These are phyloP conservation scores for Argyrosomus japonicus DNA, from an alignment of 2,113 vertebrate genomes.

Conservation along the genomic window DNA sequence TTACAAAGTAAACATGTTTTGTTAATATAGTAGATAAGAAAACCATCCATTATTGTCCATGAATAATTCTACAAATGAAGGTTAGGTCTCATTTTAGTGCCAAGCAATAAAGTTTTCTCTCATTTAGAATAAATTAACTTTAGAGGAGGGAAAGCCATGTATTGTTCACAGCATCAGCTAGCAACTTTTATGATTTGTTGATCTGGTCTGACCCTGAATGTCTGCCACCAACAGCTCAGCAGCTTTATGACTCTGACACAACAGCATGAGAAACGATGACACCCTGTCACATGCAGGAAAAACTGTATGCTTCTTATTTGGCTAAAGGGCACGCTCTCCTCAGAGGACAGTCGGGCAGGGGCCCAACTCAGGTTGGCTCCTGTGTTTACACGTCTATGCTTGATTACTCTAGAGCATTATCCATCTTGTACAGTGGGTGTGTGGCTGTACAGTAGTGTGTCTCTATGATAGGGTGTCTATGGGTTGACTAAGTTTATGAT, in stretches of 20 bases:
- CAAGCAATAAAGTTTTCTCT: background rate
- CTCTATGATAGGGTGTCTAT: background rate
- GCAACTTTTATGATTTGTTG: slow-evolving; percentile 22
- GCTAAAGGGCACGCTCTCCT: slow-evolving; percentile 44
- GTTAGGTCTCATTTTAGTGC: slow-evolving; percentile 4
- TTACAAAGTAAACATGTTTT: background rate
- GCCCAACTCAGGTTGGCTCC: slow-evolving; percentile 17
- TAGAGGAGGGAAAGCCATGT: slow-evolving; percentile 9
- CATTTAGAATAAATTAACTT: slow-evolving; percentile 8
- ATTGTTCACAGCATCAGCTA: slow-evolving; percentile 20
- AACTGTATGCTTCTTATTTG: background rate
- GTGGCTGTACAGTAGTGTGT: background rate
- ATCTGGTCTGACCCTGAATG: slow-evolving; percentile 32
- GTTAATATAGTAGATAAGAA: background rate
- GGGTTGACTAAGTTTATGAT: slow-evolving; percentile 1
- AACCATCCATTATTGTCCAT: background rate
- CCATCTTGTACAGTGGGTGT: slow-evolving; percentile 29
- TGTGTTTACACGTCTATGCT: slow-evolving; percentile 26
- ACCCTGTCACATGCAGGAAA: slow-evolving; percentile 38
- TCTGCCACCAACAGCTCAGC: slow-evolving; percentile 39
- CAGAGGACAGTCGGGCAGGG: slow-evolving; percentile 33
- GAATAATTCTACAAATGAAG: background rate
- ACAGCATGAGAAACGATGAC: slow-evolving; percentile 52
- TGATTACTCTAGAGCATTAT: slow-evolving; percentile 49
- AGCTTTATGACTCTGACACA: slow-evolving; percentile 7